A percentile compares a stretch with the other conserved stretches of the same genome.
Conservation (phyloP, 2,113 vertebrate species). For the Copsychus sechellarum region DNA sequence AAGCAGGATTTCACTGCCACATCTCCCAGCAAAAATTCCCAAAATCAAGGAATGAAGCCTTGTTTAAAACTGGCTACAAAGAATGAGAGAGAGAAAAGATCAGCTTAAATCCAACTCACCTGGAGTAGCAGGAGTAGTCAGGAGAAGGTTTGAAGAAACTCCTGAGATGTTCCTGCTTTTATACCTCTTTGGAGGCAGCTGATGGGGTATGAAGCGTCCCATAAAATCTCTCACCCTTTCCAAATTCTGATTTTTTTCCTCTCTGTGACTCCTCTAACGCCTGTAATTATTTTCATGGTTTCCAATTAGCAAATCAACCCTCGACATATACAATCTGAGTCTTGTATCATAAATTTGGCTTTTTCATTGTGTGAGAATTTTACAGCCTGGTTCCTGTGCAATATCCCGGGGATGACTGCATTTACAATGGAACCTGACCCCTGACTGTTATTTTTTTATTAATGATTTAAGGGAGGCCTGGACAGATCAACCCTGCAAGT, state of each 20-base stretch:
- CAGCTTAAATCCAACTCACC: neutral
- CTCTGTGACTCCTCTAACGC: neutral
- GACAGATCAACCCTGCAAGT: neutral
- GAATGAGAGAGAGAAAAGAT: neutral
- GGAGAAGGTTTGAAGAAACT: neutral
- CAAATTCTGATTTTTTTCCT: neutral
- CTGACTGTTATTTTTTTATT: neutral
- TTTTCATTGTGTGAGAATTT: neutral
- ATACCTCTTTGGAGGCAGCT: neutral
- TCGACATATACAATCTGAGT: neutral
- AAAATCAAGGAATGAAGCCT: neutral
- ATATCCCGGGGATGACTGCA: neutral
- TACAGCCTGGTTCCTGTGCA: neutral
- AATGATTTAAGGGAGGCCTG: neutral
- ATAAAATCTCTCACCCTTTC: neutral
- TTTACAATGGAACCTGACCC: neutral
- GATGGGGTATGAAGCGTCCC: neutral
- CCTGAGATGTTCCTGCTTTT: neutral
- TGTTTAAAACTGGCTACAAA: accelerated
- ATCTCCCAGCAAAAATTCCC: neutral
- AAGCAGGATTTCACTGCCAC: neutral
- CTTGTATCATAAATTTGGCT: neutral
- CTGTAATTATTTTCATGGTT: conserved; percentile 19
- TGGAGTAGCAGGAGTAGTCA: neutral
- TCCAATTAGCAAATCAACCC: neutral